Conservation (phyloP, 2,797 vertebrate genomes). For the Taenioides sp. region DNA sequence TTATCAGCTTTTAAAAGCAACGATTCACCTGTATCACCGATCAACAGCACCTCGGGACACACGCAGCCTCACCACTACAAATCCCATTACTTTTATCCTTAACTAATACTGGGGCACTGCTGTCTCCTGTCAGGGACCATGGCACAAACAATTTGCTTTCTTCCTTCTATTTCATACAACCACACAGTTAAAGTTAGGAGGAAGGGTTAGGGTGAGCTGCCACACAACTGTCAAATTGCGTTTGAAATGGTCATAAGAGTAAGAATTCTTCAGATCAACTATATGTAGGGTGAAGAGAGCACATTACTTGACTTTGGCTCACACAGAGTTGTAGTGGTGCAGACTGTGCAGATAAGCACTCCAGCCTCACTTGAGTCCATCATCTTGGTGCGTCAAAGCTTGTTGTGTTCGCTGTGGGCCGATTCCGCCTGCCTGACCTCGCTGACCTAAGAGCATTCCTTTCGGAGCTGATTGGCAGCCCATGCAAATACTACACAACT, state of each 20-base stretch:
- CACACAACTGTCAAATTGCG: conserved; percentile 57
- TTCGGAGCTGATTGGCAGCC: conserved; percentile 83
- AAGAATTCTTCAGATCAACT: conserved; percentile 22
- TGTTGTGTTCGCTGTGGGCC: conserved; percentile 76
- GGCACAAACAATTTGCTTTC: conserved; percentile 79
- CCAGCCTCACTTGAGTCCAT: conserved; percentile 44
- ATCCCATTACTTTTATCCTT: conserved; percentile 82
- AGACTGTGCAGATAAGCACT: conserved; percentile 14
- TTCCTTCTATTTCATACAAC: conserved; percentile 71
- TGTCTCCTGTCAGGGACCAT: conserved; percentile 76
- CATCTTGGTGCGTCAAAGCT: conserved; percentile 71
- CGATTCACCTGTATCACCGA: conserved; percentile 74
- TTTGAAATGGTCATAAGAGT: conserved; percentile 54
- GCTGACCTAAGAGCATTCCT: conserved; percentile 80
- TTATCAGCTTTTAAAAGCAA: conserved; percentile 75
- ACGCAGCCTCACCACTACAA: conserved; percentile 71
- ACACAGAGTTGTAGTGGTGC: conserved; percentile 30
- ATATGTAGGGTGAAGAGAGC: conserved; percentile 13
- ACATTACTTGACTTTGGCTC: conserved; percentile 26
- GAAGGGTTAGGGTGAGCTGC: conserved; percentile 59
- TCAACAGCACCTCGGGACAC: conserved; percentile 76
- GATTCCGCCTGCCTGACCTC: conserved; percentile 75
- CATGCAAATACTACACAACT: conserved; percentile 77
- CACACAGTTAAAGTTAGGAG: conserved; percentile 52
- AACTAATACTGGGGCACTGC: conserved; percentile 72